Evolutionary conservation across 2,113 vertebrate species (phyloP), one percentile per base, ranked within the genome.

Genomic region (Epinephelus lanceolatus): DNA sequence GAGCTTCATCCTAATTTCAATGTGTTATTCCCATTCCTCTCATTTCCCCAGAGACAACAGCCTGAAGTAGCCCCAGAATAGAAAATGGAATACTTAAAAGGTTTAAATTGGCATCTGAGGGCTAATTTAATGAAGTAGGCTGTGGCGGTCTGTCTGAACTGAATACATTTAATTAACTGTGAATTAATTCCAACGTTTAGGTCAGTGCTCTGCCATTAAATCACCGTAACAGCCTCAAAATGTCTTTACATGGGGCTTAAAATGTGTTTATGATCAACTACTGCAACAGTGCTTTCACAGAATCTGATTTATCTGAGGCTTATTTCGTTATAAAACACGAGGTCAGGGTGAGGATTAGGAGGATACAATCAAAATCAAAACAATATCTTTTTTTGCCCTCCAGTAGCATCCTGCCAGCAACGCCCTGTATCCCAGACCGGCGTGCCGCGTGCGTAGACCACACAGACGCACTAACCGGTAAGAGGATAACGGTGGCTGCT

Each of bases 401-500:
- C 69, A 62, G 45, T 37, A 87, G 84, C 81, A 86, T 91, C 90
- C 89, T 86, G 55, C 51, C 89, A 94, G 94, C 92, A 91, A 93
- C 94, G 94, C 95, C 94, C 94, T 94, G 90, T 9, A 89, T 86
- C 80, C 71, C 87, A 91, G 80, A 85, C 85, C 88, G 78, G 82
- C 90, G 87, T 89, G 88, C 90, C 88, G 82, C 89, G 87, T 89
- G 88, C 90, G 90, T 74, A 30, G 30, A 76, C 73, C 87, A 62
- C 91, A 87, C 91, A 82, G 87, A 91, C 88, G 82, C 91, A 88
- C 92, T 55, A 71, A 70, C 81, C 90, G 87, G 85, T 60, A 1
- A 80, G 81, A 76, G 78, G 89, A 87, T 66, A 68, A 89, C 86
- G 62, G 61, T 52, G 82, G 76, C 84, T 91, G 89, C 82, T 74